Base-by-base conservation (phyloP, 53 echinoderm and acorn worm species). In the Zoroaster sp. region DNA sequence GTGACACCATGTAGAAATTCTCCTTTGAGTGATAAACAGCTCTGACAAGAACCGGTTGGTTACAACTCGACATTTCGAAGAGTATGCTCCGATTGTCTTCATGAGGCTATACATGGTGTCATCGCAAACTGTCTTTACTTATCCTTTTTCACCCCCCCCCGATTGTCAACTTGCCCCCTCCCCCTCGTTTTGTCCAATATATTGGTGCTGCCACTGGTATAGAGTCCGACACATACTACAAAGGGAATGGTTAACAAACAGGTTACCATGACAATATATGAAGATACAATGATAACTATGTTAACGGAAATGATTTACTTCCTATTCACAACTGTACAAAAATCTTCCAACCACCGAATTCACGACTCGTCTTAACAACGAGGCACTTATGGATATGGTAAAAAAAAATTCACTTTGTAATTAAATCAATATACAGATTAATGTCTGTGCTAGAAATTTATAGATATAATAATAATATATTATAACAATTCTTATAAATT, bases 381-480 rank as follows among this genome's bases (percentile, higher is more conserved):
- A 59, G 63, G 63, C 63, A 59, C 63, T 59, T 59, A 59, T 59
- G 63, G 63, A 59, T 59, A 59, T 23, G 21, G 63, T 21, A 8
- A 21, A 54, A 54, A 20, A 21, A 54, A 55, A 47, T 73, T 31
- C 32, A 32, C 15, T 40, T 36, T 63, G 82, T 82, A 68, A 45
- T 66, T 68, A 68, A 76, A 67, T 82, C 68, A 41, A 66, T 82
- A 82, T 82, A 82, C 82, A 82, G 82, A 67, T 82, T 82, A 82
- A 82, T 68, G 68, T 67, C 69, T 68, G 68, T 38, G 44, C 82
- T 82, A 82, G 66, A 82, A 82, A 68, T 82, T 67, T 43, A 28
- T 67, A 81, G 65, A 83, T 83, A 85, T 85, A 66, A 43, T 43
- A 55, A 78, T 54, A 36, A 37, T 85, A 81, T 81, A 81, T 59